Evolutionary conservation across 2,888 invertebrate species (phyloP).

Genomic region (Neoitamus cyanurus): DNA sequence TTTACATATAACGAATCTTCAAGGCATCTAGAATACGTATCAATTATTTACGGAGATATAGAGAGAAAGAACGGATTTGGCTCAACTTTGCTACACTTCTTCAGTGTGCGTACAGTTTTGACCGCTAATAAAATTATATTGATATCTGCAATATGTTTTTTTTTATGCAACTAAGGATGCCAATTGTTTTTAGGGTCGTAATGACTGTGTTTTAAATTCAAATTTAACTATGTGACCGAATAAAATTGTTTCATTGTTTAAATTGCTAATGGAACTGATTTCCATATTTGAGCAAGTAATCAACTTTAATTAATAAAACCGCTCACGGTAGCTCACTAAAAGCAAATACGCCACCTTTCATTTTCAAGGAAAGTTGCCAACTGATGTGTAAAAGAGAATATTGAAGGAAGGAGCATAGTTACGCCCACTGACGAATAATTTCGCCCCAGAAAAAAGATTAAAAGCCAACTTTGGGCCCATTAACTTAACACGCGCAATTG

Average conservation of each 20-base stretch:
- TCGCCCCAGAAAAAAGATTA: not conserved
- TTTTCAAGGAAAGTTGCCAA: not conserved
- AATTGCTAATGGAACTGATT: not conserved
- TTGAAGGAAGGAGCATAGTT: not conserved
- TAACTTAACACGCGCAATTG: not conserved
- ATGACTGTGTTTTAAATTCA: not conserved
- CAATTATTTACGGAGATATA: too few species aligned
- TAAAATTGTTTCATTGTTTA: not conserved
- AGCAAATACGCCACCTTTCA: not conserved
- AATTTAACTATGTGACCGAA: not conserved
- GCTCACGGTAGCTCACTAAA: not conserved
- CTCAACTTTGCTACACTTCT: too few species aligned
- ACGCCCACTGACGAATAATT: not conserved
- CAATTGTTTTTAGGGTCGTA: not conserved
- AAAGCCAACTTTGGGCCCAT: not conserved
- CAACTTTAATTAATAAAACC: not conserved
- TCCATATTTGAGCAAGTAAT: not conserved
- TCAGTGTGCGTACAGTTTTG: too few species aligned
- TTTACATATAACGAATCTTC: too few species aligned
- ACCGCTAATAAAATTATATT: too few species aligned
- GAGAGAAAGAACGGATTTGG: too few species aligned
- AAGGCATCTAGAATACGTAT: too few species aligned
- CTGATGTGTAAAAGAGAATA: not conserved
- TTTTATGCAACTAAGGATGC: too few species aligned
- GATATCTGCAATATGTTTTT: too few species aligned